Evolutionary conservation across 2,888 invertebrate genomes (phyloP).

Genomic region (Steinernema scapterisci): DNA sequence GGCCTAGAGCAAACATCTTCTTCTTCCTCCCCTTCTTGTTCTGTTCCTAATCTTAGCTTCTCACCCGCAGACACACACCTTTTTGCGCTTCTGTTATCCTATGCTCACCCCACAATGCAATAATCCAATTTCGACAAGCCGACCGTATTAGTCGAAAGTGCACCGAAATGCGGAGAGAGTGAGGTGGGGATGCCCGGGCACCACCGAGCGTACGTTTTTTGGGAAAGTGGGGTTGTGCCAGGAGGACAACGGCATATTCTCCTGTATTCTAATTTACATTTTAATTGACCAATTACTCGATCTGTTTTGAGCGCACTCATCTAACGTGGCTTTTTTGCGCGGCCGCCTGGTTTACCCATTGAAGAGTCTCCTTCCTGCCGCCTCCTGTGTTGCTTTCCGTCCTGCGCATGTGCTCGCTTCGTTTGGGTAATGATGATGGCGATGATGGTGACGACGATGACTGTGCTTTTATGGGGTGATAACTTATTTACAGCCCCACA

Average conservation of each 20-base stretch:
- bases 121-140: not conserved
- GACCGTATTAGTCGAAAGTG: slow-evolving; percentile 16
- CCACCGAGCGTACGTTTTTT: not conserved
- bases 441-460: not conserved
- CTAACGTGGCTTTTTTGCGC: not conserved
- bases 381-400: too few species aligned
- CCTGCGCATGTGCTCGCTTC: not conserved
- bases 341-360: not conserved
- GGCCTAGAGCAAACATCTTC: slow-evolving; percentile 10
- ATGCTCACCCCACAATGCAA: not conserved
- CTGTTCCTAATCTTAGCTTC: too few species aligned
- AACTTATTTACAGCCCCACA: slow-evolving; percentile 16
- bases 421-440: slow-evolving; percentile 4
- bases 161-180: not conserved
- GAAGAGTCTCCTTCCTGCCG: too few species aligned
- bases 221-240: not conserved
- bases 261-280: slow-evolving; percentile 22
- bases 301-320: slow-evolving; percentile 1
- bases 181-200: not conserved
- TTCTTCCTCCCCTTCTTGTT: not conserved
- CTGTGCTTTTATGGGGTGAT: slow-evolving; percentile 29
- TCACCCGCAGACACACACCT: not conserved
- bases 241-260: not conserved
- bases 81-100: not conserved
- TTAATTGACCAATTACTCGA: slow-evolving; percentile 28